Evolutionary conservation across 2,888 invertebrate species (phyloP).

Genomic region (Nesidiocoris tenuis): DNA sequence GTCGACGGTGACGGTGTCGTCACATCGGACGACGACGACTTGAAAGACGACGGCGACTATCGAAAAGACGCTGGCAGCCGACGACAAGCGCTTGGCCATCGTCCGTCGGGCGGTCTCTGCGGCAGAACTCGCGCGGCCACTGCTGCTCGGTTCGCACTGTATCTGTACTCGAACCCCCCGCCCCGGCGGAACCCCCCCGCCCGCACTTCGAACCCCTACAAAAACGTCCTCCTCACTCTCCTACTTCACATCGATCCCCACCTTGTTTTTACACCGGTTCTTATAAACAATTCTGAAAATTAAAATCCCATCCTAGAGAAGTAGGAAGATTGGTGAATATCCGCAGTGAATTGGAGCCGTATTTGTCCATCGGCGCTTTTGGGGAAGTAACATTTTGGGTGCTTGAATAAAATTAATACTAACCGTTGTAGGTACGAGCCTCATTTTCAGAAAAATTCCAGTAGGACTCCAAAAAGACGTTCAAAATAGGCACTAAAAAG

Average conservation of each 20-base stretch:
- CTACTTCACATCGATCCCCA: not conserved
- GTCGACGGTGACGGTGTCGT: constrained; percentile 37
- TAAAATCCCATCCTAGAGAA: too few species aligned
- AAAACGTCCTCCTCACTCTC: not conserved
- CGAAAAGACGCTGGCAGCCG: not conserved
- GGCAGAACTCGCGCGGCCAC: not conserved
- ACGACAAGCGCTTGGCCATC: not conserved
- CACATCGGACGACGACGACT: constrained; percentile 10
- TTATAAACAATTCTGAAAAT: not conserved
- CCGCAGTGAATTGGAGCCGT: too few species aligned
- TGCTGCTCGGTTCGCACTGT: constrained; percentile 31
- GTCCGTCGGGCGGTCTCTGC: not conserved
- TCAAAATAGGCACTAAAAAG: too few species aligned
- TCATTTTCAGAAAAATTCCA: too few species aligned
- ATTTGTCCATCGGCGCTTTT: too few species aligned
- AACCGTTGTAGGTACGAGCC: too few species aligned
- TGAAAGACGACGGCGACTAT: constrained; percentile 17
- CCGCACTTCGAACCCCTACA: not conserved
- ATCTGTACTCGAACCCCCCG: constrained; percentile 12
- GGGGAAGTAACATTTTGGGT: too few species aligned
- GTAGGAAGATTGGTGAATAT: too few species aligned
- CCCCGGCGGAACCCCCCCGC: not conserved
- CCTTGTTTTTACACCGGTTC: too few species aligned
- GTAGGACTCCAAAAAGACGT: too few species aligned
- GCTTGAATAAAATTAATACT: too few species aligned